phyloP scores from a whole-genome alignment of 1,140 invertebrate species.

The Orius laevigatus region DNA sequence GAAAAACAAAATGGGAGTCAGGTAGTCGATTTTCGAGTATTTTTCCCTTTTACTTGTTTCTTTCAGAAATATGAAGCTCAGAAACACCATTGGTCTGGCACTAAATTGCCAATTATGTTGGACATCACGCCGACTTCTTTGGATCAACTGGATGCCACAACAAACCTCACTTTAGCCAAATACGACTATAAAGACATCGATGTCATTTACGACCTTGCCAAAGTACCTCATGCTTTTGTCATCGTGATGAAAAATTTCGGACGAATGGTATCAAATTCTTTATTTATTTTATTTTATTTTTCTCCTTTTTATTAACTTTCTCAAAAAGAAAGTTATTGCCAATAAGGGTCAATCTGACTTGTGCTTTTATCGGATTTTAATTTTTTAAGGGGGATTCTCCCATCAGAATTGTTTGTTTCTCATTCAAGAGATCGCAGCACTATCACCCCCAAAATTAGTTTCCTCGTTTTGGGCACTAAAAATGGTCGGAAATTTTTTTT shows the following conservation, averaged over 20 bases:
- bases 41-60: background rate
- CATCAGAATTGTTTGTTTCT: background rate
- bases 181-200: conserved; percentile 92
- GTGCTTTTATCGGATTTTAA: background rate
- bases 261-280: conserved; percentile 34
- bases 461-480: too few relatives aligned
- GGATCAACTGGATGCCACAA: conserved; percentile 77
- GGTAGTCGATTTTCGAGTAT: background rate
- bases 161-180: conserved; percentile 58
- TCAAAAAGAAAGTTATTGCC: background rate
- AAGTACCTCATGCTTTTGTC: conserved; percentile 68
- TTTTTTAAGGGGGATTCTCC: background rate
- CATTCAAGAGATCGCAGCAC: too few relatives aligned
- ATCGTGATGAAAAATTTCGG: conserved; percentile 75
- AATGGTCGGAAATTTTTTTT: too few relatives aligned
- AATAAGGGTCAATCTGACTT: background rate
- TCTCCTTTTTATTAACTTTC: conserved; percentile 1
- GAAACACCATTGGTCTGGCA: conserved; percentile 93
- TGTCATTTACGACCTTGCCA: conserved; percentile 46
- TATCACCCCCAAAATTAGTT: too few relatives aligned
- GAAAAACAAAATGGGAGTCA: conserved; percentile 35
- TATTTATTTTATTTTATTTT: conserved; percentile 2
- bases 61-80: conserved; percentile 73
- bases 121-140: conserved; percentile 79
- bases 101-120: conserved; percentile 65